A percentile compares a stretch with the other conserved stretches of the same genome.
phyloP scores from a whole-genome alignment of 2,888 invertebrate species.

The Trichopria drosophilae region DNA sequence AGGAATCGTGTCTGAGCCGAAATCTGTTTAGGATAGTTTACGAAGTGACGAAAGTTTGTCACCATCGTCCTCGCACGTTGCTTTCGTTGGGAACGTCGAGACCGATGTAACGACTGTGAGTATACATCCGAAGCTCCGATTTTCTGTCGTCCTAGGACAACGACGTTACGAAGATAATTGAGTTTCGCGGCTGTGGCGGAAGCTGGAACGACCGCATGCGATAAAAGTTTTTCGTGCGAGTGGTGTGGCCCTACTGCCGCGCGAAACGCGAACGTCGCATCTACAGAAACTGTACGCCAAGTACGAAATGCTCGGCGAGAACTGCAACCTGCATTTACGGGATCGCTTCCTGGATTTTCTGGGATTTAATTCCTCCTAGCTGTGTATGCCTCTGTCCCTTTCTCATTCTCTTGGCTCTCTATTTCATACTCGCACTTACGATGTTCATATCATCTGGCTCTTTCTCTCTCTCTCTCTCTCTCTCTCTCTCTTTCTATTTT shows the following conservation, averaged over 20 bases:
- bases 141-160: conserved; percentile 28
- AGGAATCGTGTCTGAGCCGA: conserved; percentile 49
- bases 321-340: no score
- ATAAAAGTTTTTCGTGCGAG: conserved; percentile 44
- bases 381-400: no score
- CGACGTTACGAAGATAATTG: conserved; percentile 46
- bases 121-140: conserved; percentile 12
- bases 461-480: no score
- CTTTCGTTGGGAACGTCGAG: no score
- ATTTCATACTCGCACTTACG: no score
- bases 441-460: no score
- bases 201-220: conserved; percentile 42
- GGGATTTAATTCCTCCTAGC: no score
- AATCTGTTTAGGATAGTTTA: conserved; percentile 50
- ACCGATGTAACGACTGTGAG: no score
- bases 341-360: no score
- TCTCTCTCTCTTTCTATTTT: no score
- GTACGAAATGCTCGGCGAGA: background rate
- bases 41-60: conserved; percentile 32
- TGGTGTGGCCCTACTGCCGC: conserved; percentile 28
- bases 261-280: conserved; percentile 21
- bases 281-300: conserved; percentile 7
- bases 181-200: conserved; percentile 37
- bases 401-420: no score
- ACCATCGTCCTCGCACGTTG: no score